phyloP scores from a whole-genome alignment of 2,113 vertebrate species.

The Lipotes vexillifer region DNA sequence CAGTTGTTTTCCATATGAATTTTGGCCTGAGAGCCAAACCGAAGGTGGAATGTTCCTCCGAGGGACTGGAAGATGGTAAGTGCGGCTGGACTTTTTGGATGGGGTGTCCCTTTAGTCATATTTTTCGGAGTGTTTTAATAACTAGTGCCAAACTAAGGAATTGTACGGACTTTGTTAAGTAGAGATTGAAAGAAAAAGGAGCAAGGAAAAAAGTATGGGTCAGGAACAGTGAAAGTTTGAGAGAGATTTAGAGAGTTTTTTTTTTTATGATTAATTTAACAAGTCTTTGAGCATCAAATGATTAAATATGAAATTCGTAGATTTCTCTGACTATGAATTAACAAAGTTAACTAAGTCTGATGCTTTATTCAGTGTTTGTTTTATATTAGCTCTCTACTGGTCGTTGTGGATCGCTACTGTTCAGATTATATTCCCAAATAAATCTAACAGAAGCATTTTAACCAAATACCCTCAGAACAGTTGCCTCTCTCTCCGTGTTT shows the following conservation, averaged over 20 bases:
- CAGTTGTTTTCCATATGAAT: constrained; percentile 65
- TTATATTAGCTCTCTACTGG: accelerated
- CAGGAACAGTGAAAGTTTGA: background rate
- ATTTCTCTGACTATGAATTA: background rate
- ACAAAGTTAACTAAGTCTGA: background rate
- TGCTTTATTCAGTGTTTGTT: background rate
- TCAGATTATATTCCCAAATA: background rate
- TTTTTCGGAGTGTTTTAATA: background rate
- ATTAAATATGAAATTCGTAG: background rate
- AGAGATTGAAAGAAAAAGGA: background rate
- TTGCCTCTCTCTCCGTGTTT: background rate
- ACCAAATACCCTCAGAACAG: background rate
- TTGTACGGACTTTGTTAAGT: background rate
- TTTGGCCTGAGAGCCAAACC: constrained; percentile 16
- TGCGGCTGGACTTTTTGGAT: background rate
- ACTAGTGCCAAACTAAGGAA: background rate
- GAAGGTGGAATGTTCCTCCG: background rate
- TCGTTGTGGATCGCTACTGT: background rate
- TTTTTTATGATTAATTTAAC: background rate
- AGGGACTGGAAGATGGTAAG: background rate
- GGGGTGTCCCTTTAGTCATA: accelerated
- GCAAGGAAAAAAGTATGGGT: background rate
- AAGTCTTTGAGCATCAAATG: background rate
- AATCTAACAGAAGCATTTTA: background rate
- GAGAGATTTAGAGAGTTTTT: background rate